Evolutionary conservation across 2,888 invertebrate species (phyloP).

Genomic region (Bembecia ichneumoniformis): DNA sequence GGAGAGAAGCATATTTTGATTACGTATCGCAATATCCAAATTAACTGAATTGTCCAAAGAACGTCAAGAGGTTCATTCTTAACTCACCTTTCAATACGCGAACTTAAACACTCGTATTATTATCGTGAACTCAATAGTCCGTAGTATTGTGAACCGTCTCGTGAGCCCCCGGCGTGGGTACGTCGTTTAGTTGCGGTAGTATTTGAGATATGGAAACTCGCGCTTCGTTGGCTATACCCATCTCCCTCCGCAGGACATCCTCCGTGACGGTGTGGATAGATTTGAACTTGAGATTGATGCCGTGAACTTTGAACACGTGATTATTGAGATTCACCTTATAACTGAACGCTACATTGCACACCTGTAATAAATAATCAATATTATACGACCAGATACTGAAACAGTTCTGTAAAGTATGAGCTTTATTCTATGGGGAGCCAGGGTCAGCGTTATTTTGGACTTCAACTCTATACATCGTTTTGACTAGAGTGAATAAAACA

Average conservation of each 20-base stretch:
- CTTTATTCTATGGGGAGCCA: no score
- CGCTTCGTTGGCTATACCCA: slow-evolving; percentile 46
- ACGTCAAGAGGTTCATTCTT: no score
- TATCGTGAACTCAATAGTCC: slow-evolving; percentile 11
- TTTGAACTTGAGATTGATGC: slow-evolving; percentile 64
- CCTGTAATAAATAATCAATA: slow-evolving; percentile 29
- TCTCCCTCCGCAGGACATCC: slow-evolving; percentile 49
- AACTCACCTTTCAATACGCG: no score
- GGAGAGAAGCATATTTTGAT: no score
- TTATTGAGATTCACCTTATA: slow-evolving; percentile 69
- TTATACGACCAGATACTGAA: no score
- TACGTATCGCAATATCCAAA: no score
- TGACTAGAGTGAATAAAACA: no score
- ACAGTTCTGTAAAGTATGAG: no score
- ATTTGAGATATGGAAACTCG: slow-evolving; percentile 47
- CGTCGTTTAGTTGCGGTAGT: slow-evolving; percentile 42
- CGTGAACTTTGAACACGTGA: slow-evolving; percentile 62
- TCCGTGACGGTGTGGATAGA: slow-evolving; percentile 64
- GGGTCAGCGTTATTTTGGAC: no score
- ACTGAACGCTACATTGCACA: slow-evolving; percentile 65
- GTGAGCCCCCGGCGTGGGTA: slow-evolving; percentile 48
- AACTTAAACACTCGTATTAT: no score
- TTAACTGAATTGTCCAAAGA: no score
- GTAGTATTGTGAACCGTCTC: slow-evolving; percentile 36
- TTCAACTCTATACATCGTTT: no score